Evolutionary conservation across 2,797 vertebrate genomes (phyloP).

Genomic region (Chelonia mydas): DNA sequence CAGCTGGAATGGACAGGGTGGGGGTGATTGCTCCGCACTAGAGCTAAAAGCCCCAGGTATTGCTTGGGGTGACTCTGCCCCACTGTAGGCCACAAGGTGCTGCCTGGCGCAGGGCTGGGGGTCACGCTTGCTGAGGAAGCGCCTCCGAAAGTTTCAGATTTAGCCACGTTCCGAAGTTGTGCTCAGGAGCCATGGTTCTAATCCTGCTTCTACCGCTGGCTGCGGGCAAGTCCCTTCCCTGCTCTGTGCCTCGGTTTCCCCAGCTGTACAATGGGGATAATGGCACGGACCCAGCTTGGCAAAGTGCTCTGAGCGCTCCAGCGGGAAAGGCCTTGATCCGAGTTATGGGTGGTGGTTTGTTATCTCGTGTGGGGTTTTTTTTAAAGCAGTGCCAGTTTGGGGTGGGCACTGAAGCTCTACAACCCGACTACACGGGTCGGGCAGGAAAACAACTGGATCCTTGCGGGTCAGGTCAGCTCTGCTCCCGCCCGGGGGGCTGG

Average conservation of each 20-base stretch:
- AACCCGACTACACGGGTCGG: too few relatives aligned
- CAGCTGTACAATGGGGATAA: background rate
- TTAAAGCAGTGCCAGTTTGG: background rate
- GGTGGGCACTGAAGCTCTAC: background rate
- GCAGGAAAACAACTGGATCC: background rate
- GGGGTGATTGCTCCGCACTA: accelerated
- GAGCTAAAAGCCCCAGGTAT: background rate
- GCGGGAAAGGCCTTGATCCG: background rate
- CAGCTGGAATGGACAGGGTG: background rate
- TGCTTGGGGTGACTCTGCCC: background rate
- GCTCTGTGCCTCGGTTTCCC: background rate
- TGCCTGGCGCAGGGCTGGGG: too few relatives aligned
- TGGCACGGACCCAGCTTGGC: background rate
- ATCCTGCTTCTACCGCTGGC: background rate
- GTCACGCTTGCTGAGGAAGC: too few relatives aligned
- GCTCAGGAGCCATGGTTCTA: background rate
- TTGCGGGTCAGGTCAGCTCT: too few relatives aligned
- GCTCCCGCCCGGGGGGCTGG: background rate
- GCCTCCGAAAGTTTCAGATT: too few relatives aligned
- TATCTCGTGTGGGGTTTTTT: background rate
- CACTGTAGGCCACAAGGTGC: too few relatives aligned
- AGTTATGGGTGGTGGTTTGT: background rate
- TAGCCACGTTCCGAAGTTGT: too few relatives aligned
- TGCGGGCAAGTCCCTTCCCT: background rate
- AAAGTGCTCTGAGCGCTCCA: too few relatives aligned